Evolutionary conservation across 2,888 invertebrate genomes (phyloP).

Genomic region (Chironomus tentans): DNA sequence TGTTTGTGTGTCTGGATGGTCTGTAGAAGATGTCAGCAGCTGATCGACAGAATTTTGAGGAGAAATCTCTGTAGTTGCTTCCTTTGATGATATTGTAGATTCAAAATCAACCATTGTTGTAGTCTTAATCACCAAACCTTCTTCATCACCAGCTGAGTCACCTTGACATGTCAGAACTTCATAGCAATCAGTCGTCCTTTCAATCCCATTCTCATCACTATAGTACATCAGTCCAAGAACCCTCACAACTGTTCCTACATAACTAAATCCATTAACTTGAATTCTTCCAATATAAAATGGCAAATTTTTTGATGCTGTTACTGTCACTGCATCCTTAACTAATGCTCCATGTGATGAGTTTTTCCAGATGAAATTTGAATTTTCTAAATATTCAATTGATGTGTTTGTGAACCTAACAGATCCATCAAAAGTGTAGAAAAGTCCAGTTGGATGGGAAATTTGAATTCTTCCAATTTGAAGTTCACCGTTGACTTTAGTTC

Average conservation of each 20-base stretch:
- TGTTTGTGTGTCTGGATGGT: too few species aligned
- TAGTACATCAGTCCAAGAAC: background rate
- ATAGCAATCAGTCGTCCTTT: background rate
- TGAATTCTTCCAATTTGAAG: background rate
- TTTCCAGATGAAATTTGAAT: background rate
- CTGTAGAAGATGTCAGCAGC: too few species aligned
- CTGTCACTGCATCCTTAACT: background rate
- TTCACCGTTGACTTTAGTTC: background rate
- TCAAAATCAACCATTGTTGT: too few species aligned
- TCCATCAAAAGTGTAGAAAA: background rate
- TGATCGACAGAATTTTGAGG: too few species aligned
- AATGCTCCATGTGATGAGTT: background rate
- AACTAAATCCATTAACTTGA: background rate
- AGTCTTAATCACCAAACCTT: too few species aligned
- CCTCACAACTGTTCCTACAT: background rate
- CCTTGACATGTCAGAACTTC: background rate
- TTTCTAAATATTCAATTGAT: background rate
- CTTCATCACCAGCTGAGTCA: too few species aligned
- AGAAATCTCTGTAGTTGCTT: too few species aligned
- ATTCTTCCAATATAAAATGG: background rate
- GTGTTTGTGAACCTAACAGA: background rate
- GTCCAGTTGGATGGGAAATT: background rate
- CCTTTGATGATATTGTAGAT: too few species aligned
- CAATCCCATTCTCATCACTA: background rate
- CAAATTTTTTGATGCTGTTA: background rate